Evolutionary conservation across 2,888 invertebrate genomes (phyloP).

Genomic region (Sabatieria punctata): DNA sequence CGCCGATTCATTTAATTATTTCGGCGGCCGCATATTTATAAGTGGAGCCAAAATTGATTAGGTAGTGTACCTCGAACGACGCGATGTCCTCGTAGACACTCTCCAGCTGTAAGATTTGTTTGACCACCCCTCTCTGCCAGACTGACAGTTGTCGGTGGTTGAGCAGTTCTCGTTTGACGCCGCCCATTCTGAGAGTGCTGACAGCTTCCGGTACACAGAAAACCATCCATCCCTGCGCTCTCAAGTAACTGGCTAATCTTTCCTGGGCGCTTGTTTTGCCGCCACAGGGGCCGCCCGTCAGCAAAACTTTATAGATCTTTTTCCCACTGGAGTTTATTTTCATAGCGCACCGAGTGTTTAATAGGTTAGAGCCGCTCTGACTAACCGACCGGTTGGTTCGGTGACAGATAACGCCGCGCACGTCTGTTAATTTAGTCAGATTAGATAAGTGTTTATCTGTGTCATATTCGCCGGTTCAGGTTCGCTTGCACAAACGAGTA

Average conservation of each 20-base stretch:
- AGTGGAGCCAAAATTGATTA: no score
- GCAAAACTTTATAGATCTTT: slow-evolving; percentile 12
- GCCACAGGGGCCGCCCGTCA: slow-evolving; percentile 15
- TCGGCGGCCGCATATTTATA: no score
- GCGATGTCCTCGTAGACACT: slow-evolving; percentile 16
- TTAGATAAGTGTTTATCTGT: no score
- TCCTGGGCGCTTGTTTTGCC: slow-evolving; percentile 10
- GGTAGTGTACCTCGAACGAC: slow-evolving; percentile 10
- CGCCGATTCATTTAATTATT: no score
- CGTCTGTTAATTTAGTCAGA: no score
- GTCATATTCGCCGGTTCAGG: slow-evolving; percentile 45
- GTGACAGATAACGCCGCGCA: no score
- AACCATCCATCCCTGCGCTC: slow-evolving; percentile 11
- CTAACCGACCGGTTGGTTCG: no score
- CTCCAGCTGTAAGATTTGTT: slow-evolving; percentile 14
- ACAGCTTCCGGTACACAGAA: slow-evolving; percentile 14
- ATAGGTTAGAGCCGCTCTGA: no score
- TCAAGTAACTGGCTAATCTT: slow-evolving; percentile 12
- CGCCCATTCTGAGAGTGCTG: slow-evolving; percentile 12
- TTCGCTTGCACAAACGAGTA: slow-evolving; percentile 75
- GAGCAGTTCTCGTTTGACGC: slow-evolving; percentile 11
- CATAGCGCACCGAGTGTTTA: no score
- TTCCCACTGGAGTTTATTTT: slow-evolving; percentile 10
- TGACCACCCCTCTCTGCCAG: slow-evolving; percentile 13
- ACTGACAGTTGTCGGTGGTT: slow-evolving; percentile 9